Evolutionary conservation across 2,797 vertebrate genomes (phyloP), one percentile per base, ranked within the genome.

Genomic region (Ambastaia sidthimunki): DNA sequence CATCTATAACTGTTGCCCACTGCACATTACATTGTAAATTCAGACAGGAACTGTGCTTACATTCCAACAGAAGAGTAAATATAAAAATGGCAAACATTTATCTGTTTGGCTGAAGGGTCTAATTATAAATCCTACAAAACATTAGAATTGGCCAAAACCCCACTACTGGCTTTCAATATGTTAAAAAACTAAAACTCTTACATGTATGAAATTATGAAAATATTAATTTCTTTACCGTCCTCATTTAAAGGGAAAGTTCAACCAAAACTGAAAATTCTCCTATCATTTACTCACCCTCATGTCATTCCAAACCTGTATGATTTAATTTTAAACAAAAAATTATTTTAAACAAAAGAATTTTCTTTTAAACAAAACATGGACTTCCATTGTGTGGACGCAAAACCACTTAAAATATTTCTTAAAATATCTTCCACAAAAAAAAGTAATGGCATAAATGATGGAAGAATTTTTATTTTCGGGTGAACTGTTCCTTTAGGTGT

Each of bases 91-190:
- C 34, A 67, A 57, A 57, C 21, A 44, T 41, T 44, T 68, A 70
- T 70, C 47, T 48, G 52, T 52, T 59, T 76, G 63, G 74, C 75
- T 34, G 19, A 31, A 18, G 18, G 4, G 0, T 77, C 41, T 34
- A 70, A 77, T 69, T 77, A 70, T 60, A 78, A 70, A 78, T 50
- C 54, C 55, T 18, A 70, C 18, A 59, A 69, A 77, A 77, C 5
- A 57, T 41, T 57, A 69, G 41, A 69, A 48, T 28, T 48, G 60
- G 54, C 54, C 59, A 77, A 77, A 70, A 25, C 44, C 28, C 12
- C 66, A 60, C 4, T n/a, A 34, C 41, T 77, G 66, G 18, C 18
- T 67, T 69, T 59, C 52, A 59, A 78, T 76, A 65, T 44, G 41
- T 44, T 44, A 59, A 59, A 31, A 0, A 47, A 59, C 41, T 44